Evolutionary conservation across 1,140 invertebrate species (phyloP), one percentile per base, ranked within the genome.

Genomic region (Pseudomyrmex gracilis): DNA sequence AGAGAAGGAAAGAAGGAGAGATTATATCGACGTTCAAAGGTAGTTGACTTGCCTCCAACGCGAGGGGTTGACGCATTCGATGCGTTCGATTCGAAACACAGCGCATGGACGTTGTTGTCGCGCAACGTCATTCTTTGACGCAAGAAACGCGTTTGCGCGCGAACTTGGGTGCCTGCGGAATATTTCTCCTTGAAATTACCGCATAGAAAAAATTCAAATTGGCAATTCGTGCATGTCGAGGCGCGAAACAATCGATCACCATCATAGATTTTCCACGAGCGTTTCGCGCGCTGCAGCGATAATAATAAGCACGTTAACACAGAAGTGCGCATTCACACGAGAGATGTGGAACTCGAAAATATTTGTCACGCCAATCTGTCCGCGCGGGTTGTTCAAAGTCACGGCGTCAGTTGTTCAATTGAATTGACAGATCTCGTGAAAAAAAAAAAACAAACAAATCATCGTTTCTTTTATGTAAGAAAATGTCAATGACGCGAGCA

Each of bases 21-120:
- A 85, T 85, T 73, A 9, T 71, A 57, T 66, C 68, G 24, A 73
- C 63, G 68, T 84, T 76, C 34, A 74, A 87, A 87, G 73, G 70
- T 76, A 67, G 60, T 80, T 80, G 66, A 80, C 76, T 34, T 78
- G 57, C 85, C 73, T 87, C 22, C 63, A 71, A 71, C 15, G 66
- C 53, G n/a, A 58, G 66, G n/a, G 8, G 53, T 24, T 34, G 61
- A n/a, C 13, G 73, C 73, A 64, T 24, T 49, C 57, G 60, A 55
- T 58, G 55, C 57, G n/a, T 70, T 70, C 64, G 64, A 78, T 78
- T 57, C 51, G 68, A 43, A 60, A 71, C 70, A 61, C 47, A 49
- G 9, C 55, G 53, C 49, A 9, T 55, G 47, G 53, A 73, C 74
- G 61, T 87, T 51, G 53, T 9, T 47, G 53, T 60, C 43, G 47